Evolutionary conservation across 2,113 vertebrate species (phyloP).

Genomic region (Misgurnus anguillicaudatus): DNA sequence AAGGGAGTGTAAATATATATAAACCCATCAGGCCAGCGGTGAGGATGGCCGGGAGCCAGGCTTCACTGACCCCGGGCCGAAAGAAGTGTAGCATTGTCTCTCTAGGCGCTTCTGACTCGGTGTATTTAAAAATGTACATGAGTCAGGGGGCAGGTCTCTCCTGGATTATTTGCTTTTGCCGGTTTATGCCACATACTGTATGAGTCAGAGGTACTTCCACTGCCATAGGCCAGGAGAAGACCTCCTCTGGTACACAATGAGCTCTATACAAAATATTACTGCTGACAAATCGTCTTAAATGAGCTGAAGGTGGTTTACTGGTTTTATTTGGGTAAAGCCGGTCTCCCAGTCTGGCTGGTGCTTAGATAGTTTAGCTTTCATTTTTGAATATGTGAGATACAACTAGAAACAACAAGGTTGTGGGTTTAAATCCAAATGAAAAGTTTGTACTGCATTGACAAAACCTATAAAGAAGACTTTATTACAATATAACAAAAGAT

Average conservation of each 20-base stretch:
- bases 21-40: conserved; percentile 64
- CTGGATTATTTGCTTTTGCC: conserved; percentile 16
- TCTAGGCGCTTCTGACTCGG: conserved; percentile 49
- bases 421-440: too few relatives aligned
- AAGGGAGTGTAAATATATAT: conserved; percentile 58
- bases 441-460: too few relatives aligned
- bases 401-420: too few relatives aligned
- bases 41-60: conserved; percentile 63
- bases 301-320: too few relatives aligned
- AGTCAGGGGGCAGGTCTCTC: conserved; percentile 44
- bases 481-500: not conserved
- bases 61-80: conserved; percentile 33
- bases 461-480: too few relatives aligned
- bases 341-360: too few relatives aligned
- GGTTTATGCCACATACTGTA: conserved; percentile 11
- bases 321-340: too few relatives aligned
- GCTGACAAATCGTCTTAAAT: too few relatives aligned
- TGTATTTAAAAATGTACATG: conserved; percentile 55
- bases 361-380: too few relatives aligned
- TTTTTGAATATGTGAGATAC: too few relatives aligned
- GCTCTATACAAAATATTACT: not conserved
- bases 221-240: not conserved
- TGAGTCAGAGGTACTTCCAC: not conserved
- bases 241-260: not conserved
- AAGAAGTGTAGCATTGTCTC: conserved; percentile 69